phyloP scores from a whole-genome alignment of 2,888 invertebrate genomes.

The Branchellion lobata region DNA sequence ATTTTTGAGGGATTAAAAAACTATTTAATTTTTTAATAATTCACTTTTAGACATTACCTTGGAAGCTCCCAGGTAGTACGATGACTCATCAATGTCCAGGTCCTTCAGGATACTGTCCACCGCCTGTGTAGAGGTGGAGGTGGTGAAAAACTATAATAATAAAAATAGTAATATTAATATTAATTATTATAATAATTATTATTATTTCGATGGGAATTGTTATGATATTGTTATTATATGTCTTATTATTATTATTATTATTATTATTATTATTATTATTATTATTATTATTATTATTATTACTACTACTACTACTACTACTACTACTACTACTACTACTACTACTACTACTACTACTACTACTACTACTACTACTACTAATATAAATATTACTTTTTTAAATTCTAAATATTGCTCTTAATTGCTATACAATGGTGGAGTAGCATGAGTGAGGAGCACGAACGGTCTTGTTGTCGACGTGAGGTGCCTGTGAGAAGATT shows the following conservation, averaged over 20 bases:
- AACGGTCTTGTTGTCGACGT: neutral
- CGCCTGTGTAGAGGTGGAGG: constrained; percentile 63
- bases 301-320: neutral
- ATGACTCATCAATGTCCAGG: constrained; percentile 79
- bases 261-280: neutral
- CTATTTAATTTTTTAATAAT: neutral
- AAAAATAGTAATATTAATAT: too few relatives aligned
- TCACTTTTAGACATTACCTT: constrained; percentile 5
- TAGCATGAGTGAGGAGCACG: too few relatives aligned
- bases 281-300: neutral
- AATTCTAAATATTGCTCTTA: too few relatives aligned
- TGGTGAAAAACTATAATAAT: neutral
- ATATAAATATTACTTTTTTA: too few relatives aligned
- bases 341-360: too few relatives aligned
- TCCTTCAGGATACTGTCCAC: constrained; percentile 77
- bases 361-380: too few relatives aligned
- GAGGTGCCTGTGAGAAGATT: constrained; percentile 44
- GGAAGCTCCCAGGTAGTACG: constrained; percentile 76
- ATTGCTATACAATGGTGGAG: neutral
- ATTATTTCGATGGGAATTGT: too few relatives aligned
- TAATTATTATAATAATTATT: too few relatives aligned
- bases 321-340: too few relatives aligned
- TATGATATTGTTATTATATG: too few relatives aligned
- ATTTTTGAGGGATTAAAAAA: neutral
- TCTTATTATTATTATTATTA: neutral